Conservation (phyloP, 2,888 invertebrate species). For the Cartodere bifasciata region DNA sequence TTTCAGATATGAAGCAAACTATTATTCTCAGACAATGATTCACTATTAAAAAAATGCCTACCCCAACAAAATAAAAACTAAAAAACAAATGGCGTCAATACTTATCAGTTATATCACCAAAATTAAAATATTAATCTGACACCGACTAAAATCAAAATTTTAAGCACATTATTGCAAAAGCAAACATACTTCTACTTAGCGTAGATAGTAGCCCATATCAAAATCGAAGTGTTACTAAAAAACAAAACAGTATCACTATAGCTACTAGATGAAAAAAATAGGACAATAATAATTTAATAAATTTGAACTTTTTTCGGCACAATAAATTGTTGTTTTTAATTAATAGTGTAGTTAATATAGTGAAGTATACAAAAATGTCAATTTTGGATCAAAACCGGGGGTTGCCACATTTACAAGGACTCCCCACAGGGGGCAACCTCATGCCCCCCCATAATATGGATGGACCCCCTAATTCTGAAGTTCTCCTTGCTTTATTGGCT, state of each 20-base stretch:
- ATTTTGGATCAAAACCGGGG: conserved; percentile 33
- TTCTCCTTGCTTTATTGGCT: conserved; percentile 69
- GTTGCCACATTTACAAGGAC: conserved; percentile 29
- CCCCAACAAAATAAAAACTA: no score
- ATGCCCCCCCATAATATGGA: conserved; percentile 34
- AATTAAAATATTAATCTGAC: no score
- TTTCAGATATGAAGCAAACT: no score
- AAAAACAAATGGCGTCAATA: no score
- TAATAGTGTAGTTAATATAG: no score
- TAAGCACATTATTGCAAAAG: no score
- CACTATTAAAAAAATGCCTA: no score
- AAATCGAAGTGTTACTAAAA: background rate
- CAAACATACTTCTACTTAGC: no score
- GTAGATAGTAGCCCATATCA: conserved; percentile 1
- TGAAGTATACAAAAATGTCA: no score
- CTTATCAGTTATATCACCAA: no score
- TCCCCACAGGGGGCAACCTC: conserved; percentile 28
- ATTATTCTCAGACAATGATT: no score
- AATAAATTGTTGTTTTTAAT: background rate
- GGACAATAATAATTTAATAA: background rate
- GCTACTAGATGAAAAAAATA: background rate
- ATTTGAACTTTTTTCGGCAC: background rate
- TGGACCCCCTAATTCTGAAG: conserved; percentile 67
- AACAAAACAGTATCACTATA: background rate
- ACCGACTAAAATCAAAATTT: no score